Conservation (phyloP, 2,888 invertebrate species). For the Microctonus brassicae region DNA sequence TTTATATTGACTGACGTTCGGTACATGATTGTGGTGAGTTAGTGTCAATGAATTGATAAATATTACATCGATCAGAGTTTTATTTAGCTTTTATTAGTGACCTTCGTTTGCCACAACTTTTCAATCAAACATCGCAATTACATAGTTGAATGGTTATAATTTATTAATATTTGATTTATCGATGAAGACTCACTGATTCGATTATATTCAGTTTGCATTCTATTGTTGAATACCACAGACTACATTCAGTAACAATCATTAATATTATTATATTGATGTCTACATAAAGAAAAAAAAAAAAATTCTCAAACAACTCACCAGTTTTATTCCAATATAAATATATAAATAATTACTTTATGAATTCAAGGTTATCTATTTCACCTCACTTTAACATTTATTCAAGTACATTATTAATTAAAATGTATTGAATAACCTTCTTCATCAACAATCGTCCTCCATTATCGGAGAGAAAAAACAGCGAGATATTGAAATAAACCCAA, state of each 20-base stretch:
- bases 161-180: constrained; percentile 68
- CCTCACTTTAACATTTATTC: not conserved
- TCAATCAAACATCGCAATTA: constrained; percentile 35
- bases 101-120: constrained; percentile 40
- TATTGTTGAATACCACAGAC: not conserved
- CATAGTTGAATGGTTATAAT: not conserved
- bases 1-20: not conserved
- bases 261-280: not conserved
- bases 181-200: not conserved
- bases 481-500: not conserved
- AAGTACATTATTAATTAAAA: not conserved
- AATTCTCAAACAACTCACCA: not conserved
- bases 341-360: not conserved
- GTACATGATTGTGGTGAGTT: not conserved
- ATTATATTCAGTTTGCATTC: not conserved
- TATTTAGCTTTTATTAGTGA: not conserved
- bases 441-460: not conserved
- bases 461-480: not conserved
- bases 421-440: not conserved
- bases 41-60: not conserved
- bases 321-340: not conserved
- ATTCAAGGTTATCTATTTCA: not conserved
- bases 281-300: not conserved
- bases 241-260: not conserved
- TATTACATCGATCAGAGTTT: not conserved